These are phyloP conservation scores for Standfussiana lucernea DNA, from an alignment of 2,888 invertebrate species.

Conservation along the genomic window DNA sequence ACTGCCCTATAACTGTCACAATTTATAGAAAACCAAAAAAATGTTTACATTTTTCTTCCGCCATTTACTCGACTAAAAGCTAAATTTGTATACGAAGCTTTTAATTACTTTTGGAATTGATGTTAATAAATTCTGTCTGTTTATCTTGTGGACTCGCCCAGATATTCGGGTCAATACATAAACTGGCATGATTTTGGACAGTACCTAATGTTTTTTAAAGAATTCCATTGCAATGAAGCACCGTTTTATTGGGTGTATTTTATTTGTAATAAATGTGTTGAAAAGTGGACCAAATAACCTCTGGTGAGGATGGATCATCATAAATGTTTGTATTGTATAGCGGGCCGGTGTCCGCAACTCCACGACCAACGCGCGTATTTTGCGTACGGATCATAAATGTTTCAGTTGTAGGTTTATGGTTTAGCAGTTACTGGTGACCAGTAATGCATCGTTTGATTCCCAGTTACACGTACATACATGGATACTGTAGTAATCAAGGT, in stretches of 20 bases:
- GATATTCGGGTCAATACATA: constrained; percentile 48
- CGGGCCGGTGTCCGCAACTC: too few species aligned
- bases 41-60: constrained; percentile 22
- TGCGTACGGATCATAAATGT: constrained; percentile 27
- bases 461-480: background rate
- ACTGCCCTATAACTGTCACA: background rate
- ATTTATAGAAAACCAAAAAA: background rate
- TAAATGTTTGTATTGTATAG: too few species aligned
- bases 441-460: background rate
- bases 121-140: constrained; percentile 48
- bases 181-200: constrained; percentile 21
- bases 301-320: constrained; percentile 22
- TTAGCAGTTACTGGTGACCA: background rate
- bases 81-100: constrained; percentile 19
- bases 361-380: too few species aligned
- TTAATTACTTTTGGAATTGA: constrained; percentile 53
- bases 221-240: constrained; percentile 18
- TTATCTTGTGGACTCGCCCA: constrained; percentile 45
- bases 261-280: constrained; percentile 42
- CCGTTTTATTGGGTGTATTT: constrained; percentile 40
- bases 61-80: constrained; percentile 11
- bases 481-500: background rate
- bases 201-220: constrained; percentile 19
- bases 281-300: constrained; percentile 25
- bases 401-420: constrained; percentile 13